Evolutionary conservation across 2,888 invertebrate genomes (phyloP).

Genomic region (Drosophila testacea): DNA sequence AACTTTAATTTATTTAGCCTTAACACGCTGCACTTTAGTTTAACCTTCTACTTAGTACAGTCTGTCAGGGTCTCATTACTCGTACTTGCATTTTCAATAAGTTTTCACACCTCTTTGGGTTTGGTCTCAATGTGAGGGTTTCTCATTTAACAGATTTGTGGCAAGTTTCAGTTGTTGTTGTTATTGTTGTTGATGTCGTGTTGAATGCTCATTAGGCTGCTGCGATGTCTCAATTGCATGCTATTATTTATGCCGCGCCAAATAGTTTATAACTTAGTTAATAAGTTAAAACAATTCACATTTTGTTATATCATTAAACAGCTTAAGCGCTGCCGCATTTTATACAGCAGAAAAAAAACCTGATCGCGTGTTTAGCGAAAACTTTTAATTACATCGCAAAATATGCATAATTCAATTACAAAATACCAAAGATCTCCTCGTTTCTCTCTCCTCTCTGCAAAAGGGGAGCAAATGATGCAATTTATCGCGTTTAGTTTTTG

Average conservation of each 20-base stretch:
- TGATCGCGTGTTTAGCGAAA: constrained; percentile 61
- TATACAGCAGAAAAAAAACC: constrained; percentile 1
- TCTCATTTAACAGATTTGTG: constrained; percentile 12
- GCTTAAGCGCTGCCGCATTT: constrained; percentile 39
- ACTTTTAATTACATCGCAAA: constrained; percentile 56
- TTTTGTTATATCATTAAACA: constrained; percentile 73
- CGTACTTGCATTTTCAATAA: constrained; percentile 20
- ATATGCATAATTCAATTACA: constrained; percentile 72
- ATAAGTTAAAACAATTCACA: constrained; percentile 54
- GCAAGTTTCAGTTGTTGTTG: not conserved
- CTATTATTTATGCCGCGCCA: constrained; percentile 67
- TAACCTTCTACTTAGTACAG: constrained; percentile 52
- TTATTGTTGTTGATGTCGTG: constrained; percentile 9
- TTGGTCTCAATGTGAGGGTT: not conserved
- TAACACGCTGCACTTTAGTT: constrained; percentile 35
- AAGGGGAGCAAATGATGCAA: constrained; percentile 42
- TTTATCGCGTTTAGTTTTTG: constrained; percentile 41
- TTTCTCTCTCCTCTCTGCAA: not conserved
- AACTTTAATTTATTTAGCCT: constrained; percentile 26
- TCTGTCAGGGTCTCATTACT: constrained; percentile 38
- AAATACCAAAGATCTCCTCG: constrained; percentile 45
- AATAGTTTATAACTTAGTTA: constrained; percentile 58
- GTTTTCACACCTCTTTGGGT: constrained; percentile 2
- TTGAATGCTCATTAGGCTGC: constrained; percentile 15
- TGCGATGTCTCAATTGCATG: constrained; percentile 44